Base-by-base conservation (phyloP, 2,797 vertebrate species). In the Dipus sagitta region DNA sequence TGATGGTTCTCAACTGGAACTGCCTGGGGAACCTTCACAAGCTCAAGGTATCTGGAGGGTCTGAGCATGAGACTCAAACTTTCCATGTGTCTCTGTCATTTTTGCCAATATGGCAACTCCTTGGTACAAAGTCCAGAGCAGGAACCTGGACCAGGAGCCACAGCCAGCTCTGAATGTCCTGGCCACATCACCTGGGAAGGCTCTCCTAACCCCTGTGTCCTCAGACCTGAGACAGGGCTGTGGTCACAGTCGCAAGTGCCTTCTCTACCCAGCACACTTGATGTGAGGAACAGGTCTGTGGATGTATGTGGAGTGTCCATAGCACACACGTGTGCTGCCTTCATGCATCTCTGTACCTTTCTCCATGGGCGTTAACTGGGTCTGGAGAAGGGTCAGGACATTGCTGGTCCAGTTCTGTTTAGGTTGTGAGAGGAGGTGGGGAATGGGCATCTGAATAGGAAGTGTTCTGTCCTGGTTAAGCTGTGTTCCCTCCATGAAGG, bases 241-340 rank as follows among this genome's bases (percentile, higher is more conserved):
- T 0, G 18, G 21, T 34, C 9, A 2, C 5, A 11, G 47, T 47
- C 9, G 6, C 7, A 11, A 12, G 72, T 5, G 0, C 28, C 52
- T 6, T 2, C 32, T 18, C 9, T 6, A 58, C 54, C 54, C 1
- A 0, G 3, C 0, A 1, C 0, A 3, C 3, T 0, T 20, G 17
- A 13, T 2, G 38, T 21, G 14, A 21, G 17, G 72, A 47, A 30
- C 62, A 26, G 18, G 58, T 26, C 82, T 54, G 12, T 30, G 2
- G 15, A 21, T 54, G 74, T 4, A 11, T 77, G 71, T 54, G 30
- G 30, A 20, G 34, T 15, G 8, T 65, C 8, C 5, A 34, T 47
- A 15, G 23, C 62, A 54, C 23, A 77, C 23, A 15, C 2, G 18
- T 38, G 28, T 64, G 7, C 2, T 11, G 0, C 6, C 78, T 65